Percentiles rank a stretch among this genome's conserved stretches.
Conservation (phyloP, 2,888 invertebrate genomes). For the Xiphydria camelus region DNA sequence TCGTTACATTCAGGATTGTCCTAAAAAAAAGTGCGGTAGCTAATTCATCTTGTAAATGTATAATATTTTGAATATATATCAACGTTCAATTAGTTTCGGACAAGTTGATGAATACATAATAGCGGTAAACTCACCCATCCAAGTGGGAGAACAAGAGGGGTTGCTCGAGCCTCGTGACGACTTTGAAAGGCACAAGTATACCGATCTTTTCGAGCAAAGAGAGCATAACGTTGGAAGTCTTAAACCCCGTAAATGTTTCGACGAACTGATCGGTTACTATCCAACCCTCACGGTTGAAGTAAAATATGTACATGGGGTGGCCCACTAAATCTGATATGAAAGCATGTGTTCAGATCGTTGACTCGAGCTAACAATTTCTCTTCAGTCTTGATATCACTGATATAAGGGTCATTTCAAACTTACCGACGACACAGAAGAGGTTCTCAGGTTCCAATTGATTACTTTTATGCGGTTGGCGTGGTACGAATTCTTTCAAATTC, state of each 20-base stretch:
- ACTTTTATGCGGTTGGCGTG: too few relatives aligned
- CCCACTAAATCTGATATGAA: constrained; percentile 32
- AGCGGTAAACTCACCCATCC: constrained; percentile 28
- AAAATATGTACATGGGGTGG: constrained; percentile 29
- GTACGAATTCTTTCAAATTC: too few relatives aligned
- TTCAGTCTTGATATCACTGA: too few relatives aligned
- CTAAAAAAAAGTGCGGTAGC: constrained; percentile 31
- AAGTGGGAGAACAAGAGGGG: constrained; percentile 26
- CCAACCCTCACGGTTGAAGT: constrained; percentile 37
- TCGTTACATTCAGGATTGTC: constrained; percentile 13
- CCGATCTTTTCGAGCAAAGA: constrained; percentile 19
- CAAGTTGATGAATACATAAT: constrained; percentile 4
- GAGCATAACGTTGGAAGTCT: constrained; percentile 15
- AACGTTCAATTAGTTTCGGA: neutral
- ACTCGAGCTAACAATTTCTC: too few relatives aligned
- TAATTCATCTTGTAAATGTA: too few relatives aligned
- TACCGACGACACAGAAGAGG: too few relatives aligned
- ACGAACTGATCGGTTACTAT: constrained; percentile 35
- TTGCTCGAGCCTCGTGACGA: constrained; percentile 25
- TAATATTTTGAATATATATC: constrained; percentile 1
- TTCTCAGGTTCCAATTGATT: too few relatives aligned
- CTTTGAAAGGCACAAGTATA: constrained; percentile 17
- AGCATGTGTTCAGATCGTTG: too few relatives aligned
- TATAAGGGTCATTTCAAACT: too few relatives aligned
- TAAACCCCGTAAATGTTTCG: constrained; percentile 30